Evolutionary conservation across 2,888 invertebrate species (phyloP).

Genomic region (Sinodicranocentrus sp.): DNA sequence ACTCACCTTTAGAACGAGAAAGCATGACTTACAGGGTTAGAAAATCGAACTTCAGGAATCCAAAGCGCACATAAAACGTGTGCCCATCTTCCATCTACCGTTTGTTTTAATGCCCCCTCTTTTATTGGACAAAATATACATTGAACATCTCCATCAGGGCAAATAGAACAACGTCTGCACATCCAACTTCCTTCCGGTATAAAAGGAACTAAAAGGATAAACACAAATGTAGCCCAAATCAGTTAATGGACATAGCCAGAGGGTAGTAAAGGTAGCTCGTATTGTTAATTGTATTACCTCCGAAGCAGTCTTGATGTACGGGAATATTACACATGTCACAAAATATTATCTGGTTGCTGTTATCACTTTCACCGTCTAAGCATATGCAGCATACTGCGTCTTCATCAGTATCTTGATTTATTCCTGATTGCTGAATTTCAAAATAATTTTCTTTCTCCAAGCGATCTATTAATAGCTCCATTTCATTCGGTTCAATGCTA

Average conservation of each 20-base stretch:
- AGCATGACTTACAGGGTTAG: constrained; percentile 42
- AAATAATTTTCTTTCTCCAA: constrained; percentile 49
- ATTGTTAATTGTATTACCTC: too few species aligned
- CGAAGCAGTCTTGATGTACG: constrained; percentile 50
- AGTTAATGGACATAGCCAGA: not conserved
- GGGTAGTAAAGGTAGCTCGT: too few species aligned
- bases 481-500: constrained; percentile 27
- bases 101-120: constrained; percentile 50
- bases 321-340: constrained; percentile 51
- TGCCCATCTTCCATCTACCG: constrained; percentile 48
- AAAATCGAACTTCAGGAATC: constrained; percentile 54
- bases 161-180: constrained; percentile 20
- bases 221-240: not conserved
- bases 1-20: not conserved
- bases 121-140: constrained; percentile 48
- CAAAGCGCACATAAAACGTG: constrained; percentile 53
- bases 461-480: constrained; percentile 49
- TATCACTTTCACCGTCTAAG: constrained; percentile 50
- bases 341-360: constrained; percentile 50
- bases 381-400: constrained; percentile 56
- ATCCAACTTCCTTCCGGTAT: constrained; percentile 49
- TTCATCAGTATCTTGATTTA: constrained; percentile 40
- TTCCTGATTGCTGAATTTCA: constrained; percentile 33
- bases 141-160: constrained; percentile 15
- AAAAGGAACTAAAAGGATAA: constrained; percentile 30